Evolutionary conservation across 1,140 invertebrate genomes (phyloP).

Genomic region (Neodiprion pinetum): DNA sequence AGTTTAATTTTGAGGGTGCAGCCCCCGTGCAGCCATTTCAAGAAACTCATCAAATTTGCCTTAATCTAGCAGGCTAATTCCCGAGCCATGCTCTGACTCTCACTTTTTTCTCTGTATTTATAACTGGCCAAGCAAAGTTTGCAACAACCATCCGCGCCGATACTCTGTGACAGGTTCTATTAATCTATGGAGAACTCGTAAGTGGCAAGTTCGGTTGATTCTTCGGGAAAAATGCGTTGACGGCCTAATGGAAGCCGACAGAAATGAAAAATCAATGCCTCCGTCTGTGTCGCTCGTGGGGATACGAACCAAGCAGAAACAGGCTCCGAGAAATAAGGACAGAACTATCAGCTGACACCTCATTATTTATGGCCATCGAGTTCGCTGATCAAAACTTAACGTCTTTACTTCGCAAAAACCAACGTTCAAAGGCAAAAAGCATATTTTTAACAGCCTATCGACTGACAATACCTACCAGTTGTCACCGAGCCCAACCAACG

Average conservation of each 20-base stretch:
- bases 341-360: too few relatives aligned
- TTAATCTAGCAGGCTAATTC: background rate
- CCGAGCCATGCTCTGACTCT: background rate
- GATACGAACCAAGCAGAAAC: too few relatives aligned
- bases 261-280: background rate
- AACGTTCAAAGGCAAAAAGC: too few relatives aligned
- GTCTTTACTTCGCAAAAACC: too few relatives aligned
- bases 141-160: background rate
- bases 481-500: too few relatives aligned
- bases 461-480: background rate
- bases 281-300: too few relatives aligned
- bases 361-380: too few relatives aligned
- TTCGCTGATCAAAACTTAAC: too few relatives aligned
- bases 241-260: background rate
- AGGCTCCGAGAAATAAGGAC: too few relatives aligned
- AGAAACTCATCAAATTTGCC: background rate
- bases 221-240: background rate
- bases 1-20: background rate
- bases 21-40: background rate
- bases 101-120: background rate
- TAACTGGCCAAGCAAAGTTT: too few relatives aligned
- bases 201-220: background rate
- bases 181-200: constrained; percentile 1
- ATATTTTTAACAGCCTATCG: background rate
- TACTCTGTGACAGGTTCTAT: background rate